Evolutionary conservation across 2,113 vertebrate genomes (phyloP).

Genomic region (Aegotheles bennettii): DNA sequence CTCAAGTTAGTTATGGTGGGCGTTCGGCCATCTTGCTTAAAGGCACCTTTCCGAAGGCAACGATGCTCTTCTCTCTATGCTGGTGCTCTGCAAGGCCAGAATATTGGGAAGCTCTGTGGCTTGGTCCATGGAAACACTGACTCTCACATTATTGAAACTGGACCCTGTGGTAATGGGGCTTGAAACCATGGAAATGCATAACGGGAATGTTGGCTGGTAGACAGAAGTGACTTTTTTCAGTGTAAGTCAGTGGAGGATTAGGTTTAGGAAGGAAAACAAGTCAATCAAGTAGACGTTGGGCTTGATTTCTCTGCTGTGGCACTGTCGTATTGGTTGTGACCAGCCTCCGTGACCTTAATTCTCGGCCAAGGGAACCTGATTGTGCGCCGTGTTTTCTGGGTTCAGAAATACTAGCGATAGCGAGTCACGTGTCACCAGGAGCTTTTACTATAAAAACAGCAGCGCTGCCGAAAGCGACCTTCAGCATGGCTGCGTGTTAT

Average conservation of each 20-base stretch:
- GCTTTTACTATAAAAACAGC: background rate
- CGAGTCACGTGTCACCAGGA: background rate
- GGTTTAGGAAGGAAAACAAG: background rate
- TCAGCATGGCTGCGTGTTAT: constrained; percentile 30
- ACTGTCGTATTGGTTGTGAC: background rate
- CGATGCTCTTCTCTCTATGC: background rate
- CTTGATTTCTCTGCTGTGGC: background rate
- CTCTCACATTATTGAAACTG: fast-evolving
- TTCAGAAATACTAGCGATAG: background rate
- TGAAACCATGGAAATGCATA: background rate
- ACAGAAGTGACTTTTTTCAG: background rate
- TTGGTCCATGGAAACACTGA: fast-evolving
- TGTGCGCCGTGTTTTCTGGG: background rate
- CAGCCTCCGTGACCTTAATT: background rate
- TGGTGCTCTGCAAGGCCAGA: background rate
- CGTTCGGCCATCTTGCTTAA: fast-evolving
- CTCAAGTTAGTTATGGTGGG: fast-evolving
- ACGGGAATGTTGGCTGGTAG: background rate
- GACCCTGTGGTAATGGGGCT: background rate
- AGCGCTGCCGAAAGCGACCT: background rate
- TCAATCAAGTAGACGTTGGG: background rate
- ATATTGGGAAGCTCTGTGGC: background rate
- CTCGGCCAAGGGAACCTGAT: background rate
- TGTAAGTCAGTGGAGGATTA: background rate
- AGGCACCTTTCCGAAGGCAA: background rate